These are phyloP conservation scores for Drosophila monieri DNA, from an alignment of 2,888 invertebrate genomes.

Conservation along the genomic window DNA sequence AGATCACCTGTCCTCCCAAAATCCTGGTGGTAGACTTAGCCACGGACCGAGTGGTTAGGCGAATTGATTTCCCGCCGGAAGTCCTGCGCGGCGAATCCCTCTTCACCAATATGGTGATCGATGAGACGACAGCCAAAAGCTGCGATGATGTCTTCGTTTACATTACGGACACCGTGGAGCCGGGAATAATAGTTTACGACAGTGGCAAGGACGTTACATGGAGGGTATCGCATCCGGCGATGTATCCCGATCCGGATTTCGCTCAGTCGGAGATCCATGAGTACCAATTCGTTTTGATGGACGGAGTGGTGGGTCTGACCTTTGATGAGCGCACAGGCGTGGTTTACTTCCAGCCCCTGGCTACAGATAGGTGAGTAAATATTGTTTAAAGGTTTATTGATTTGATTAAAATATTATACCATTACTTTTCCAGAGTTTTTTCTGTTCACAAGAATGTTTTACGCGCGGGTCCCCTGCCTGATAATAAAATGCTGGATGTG, in stretches of 20 bases:
- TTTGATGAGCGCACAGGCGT: conserved; percentile 86
- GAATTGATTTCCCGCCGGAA: conserved; percentile 90
- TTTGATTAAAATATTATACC: neutral
- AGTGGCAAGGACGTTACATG: conserved; percentile 90
- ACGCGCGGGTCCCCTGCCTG: conserved; percentile 89
- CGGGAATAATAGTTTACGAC: conserved; percentile 88
- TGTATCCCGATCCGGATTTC: conserved; percentile 93
- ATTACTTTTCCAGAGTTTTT: conserved; percentile 86
- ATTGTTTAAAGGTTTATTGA: neutral
- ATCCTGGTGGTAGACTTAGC: conserved; percentile 91
- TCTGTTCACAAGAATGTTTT: conserved; percentile 90
- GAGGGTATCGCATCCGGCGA: conserved; percentile 91
- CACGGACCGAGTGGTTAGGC: conserved; percentile 86
- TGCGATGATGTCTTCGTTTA: conserved; percentile 92
- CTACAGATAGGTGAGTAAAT: conserved; percentile 86
- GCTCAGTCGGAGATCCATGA: conserved; percentile 90
- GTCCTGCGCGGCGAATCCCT: conserved; percentile 90
- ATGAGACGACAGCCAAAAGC: conserved; percentile 88
- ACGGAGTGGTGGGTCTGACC: conserved; percentile 88
- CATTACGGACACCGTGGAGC: conserved; percentile 92
- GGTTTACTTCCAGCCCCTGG: conserved; percentile 88
- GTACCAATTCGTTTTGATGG: conserved; percentile 87
- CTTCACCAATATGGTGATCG: conserved; percentile 91
- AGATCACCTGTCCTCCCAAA: conserved; percentile 90
- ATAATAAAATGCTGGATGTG: conserved; percentile 89